Percentiles rank a stretch among this genome's conserved stretches.
Conservation (phyloP, 1,140 invertebrate genomes). For the Solenopsis fugax region DNA sequence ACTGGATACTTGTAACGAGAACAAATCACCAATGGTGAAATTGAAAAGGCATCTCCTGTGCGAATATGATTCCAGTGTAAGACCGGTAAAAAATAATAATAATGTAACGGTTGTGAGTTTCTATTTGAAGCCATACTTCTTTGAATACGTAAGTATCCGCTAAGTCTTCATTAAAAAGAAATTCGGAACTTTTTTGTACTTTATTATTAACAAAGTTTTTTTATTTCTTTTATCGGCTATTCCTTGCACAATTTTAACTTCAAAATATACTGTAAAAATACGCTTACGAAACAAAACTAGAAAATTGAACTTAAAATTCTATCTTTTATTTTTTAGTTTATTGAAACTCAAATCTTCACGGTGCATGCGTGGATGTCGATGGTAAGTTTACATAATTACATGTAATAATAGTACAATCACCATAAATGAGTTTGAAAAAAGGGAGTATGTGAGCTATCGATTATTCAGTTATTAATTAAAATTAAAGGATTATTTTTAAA, state of each 20-base stretch:
- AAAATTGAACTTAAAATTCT: not conserved
- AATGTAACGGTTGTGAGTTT: conserved; percentile 56
- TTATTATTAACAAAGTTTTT: no score
- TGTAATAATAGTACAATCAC: not conserved
- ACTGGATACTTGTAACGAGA: conserved; percentile 2
- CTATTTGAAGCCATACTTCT: not conserved
- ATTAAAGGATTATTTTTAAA: not conserved
- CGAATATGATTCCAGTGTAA: conserved; percentile 86
- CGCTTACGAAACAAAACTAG: not conserved
- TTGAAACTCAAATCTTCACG: not conserved
- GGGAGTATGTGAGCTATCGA: not conserved
- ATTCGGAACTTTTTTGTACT: no score
- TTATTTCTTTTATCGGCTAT: no score
- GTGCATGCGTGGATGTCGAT: conserved; percentile 40
- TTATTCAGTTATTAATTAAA: not conserved
- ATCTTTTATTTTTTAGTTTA: not conserved
- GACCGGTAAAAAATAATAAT: conserved; percentile 82
- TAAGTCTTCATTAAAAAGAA: no score
- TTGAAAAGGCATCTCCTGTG: conserved; percentile 86
- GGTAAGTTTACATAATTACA: conserved; percentile 11
- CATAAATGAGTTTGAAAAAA: not conserved
- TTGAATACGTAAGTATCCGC: conserved; percentile 22
- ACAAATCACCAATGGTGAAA: conserved; percentile 66
- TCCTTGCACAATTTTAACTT: not conserved
- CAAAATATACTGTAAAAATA: not conserved